These are phyloP conservation scores for Urocynchramus pylzowi DNA, from an alignment of 2,113 vertebrate species.

Conservation along the genomic window DNA sequence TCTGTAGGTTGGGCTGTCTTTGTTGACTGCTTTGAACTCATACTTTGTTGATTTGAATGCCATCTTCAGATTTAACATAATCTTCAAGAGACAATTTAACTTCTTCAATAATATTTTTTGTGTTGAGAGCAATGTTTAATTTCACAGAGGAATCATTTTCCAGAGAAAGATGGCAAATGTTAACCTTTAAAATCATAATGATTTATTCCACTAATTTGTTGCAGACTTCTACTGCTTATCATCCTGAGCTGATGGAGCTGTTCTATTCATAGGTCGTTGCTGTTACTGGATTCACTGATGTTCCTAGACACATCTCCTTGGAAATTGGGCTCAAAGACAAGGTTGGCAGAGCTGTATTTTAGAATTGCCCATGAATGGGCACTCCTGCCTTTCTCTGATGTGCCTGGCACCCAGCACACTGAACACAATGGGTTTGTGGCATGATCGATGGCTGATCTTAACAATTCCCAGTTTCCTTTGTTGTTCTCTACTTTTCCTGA, in stretches of 20 bases:
- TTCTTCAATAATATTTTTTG: constrained; percentile 29
- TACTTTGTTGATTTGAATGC: not conserved
- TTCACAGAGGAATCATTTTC: constrained; percentile 5
- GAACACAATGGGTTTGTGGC: not conserved
- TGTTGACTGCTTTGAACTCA: not conserved
- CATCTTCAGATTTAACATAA: not conserved
- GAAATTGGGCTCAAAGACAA: not conserved
- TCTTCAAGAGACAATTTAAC: not conserved
- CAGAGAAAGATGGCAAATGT: not conserved
- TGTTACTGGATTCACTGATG: not conserved
- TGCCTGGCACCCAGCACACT: not conserved
- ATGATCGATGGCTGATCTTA: not conserved
- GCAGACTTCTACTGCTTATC: not conserved
- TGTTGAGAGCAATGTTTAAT: not conserved
- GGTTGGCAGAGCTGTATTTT: not conserved
- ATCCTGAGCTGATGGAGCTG: not conserved
- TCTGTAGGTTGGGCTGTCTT: not conserved
- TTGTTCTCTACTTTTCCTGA: not conserved
- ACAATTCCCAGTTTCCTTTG: not conserved
- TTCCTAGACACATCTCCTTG: not conserved
- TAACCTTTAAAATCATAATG: constrained; percentile 46
- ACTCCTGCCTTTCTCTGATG: not conserved
- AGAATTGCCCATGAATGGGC: not conserved
- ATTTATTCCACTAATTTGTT: constrained; percentile 5
- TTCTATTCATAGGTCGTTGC: not conserved